Conservation (phyloP, 2,797 vertebrate genomes). For the Babyrousa celebensis region DNA sequence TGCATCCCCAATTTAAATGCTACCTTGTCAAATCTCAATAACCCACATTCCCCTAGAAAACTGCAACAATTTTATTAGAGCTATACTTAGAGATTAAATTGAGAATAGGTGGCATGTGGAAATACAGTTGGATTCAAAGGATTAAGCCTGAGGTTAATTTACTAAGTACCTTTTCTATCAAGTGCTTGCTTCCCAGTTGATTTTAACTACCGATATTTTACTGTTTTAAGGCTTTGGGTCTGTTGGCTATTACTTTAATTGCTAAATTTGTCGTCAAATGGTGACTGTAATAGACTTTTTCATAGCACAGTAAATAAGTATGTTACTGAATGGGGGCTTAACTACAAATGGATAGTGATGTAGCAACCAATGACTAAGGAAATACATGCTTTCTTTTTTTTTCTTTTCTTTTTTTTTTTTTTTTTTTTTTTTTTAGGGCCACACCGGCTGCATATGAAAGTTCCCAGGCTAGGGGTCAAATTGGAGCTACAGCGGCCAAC, state of each 20-base stretch:
- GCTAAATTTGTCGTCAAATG: not conserved
- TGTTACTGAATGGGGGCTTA: not conserved
- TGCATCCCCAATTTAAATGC: not conserved
- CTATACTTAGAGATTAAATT: not conserved
- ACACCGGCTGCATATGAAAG: no score
- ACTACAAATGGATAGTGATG: not conserved
- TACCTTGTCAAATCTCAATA: not conserved
- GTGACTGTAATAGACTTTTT: not conserved
- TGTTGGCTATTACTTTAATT: not conserved
- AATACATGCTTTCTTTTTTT: not conserved
- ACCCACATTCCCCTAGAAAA: not conserved
- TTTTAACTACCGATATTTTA: constrained; percentile 34
- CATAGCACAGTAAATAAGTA: not conserved
- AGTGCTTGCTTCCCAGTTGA: not conserved
- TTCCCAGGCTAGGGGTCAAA: no score
- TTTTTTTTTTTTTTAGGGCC: no score
- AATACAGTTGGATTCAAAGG: not conserved
- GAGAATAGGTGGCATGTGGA: not conserved
- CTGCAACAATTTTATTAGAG: not conserved
- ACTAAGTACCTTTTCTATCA: not conserved
- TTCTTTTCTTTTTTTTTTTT: no score
- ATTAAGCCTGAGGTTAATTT: not conserved
- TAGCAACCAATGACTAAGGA: not conserved
- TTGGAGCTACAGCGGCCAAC: no score
- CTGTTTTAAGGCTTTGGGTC: not conserved